Evolutionary conservation across 2,888 invertebrate genomes (phyloP).

Genomic region (Meganola albula): DNA sequence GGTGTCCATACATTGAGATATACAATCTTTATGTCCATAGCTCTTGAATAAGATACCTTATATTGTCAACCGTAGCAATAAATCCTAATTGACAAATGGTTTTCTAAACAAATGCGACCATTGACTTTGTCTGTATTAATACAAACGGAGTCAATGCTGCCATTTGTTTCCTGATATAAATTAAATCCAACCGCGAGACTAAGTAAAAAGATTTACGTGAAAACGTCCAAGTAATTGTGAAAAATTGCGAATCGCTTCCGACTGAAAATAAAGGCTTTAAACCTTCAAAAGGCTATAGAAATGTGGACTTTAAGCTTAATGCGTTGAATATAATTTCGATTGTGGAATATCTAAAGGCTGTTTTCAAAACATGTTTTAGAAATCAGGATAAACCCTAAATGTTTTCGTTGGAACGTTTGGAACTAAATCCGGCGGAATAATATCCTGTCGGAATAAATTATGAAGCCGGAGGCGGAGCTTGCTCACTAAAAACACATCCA

Average conservation of each 20-base stretch:
- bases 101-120: too few relatives aligned
- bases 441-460: constrained; percentile 69
- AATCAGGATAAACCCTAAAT: constrained; percentile 46
- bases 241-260: constrained; percentile 63
- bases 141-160: constrained; percentile 49
- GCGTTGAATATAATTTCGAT: constrained; percentile 25
- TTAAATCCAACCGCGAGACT: constrained; percentile 61
- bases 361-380: constrained; percentile 26
- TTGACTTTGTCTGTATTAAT: too few relatives aligned
- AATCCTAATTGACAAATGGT: too few relatives aligned
- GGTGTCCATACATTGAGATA: too few relatives aligned
- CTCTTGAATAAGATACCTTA: too few relatives aligned
- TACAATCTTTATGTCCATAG: too few relatives aligned
- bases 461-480: constrained; percentile 58
- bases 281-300: constrained; percentile 14
- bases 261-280: constrained; percentile 53
- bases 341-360: constrained; percentile 1
- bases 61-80: too few relatives aligned
- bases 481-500: constrained; percentile 58
- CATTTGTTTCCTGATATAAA: constrained; percentile 63
- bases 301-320: constrained; percentile 22
- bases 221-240: constrained; percentile 74
- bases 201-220: constrained; percentile 71
- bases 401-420: constrained; percentile 53
- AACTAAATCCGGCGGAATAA: constrained; percentile 64